Percentiles rank a stretch among this genome's conserved stretches.
phyloP scores from a whole-genome alignment of 2,888 invertebrate genomes.

The Sarcophaga subvicina region DNA sequence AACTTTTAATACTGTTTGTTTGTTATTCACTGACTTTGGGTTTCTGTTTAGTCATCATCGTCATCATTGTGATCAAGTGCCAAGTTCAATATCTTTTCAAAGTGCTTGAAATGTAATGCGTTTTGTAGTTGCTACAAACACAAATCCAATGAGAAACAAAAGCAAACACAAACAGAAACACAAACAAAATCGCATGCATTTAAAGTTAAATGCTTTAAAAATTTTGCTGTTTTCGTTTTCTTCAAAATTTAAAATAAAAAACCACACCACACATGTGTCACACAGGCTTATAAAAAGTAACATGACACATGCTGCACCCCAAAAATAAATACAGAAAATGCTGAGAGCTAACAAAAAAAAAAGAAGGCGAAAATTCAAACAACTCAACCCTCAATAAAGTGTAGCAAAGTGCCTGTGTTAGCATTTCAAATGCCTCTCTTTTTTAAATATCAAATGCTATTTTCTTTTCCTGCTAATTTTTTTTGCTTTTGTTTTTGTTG shows the following conservation, averaged over 20 bases:
- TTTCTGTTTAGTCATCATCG: constrained; percentile 47
- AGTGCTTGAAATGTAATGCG: constrained; percentile 41
- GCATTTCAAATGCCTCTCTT: constrained; percentile 28
- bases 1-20: constrained; percentile 5
- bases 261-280: constrained; percentile 53
- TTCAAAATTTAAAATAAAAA: too few species aligned
- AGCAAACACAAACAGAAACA: constrained; percentile 5
- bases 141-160: constrained; percentile 30
- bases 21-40: constrained; percentile 17
- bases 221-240: not conserved
- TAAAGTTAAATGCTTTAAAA: constrained; percentile 44
- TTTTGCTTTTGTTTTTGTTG: not conserved
- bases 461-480: not conserved
- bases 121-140: not conserved
- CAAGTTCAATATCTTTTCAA: constrained; percentile 65
- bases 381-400: constrained; percentile 50
- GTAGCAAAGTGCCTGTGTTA: constrained; percentile 19
- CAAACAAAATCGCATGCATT: constrained; percentile 4
- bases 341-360: constrained; percentile 11
- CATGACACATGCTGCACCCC: constrained; percentile 64
- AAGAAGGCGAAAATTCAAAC: not conserved
- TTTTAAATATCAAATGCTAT: constrained; percentile 58
- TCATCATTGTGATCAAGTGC: constrained; percentile 26
- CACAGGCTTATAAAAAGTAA: constrained; percentile 61
- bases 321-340: constrained; percentile 13